Evolutionary conservation across 2,113 vertebrate species (phyloP), one percentile per base, ranked within the genome.

Genomic region (Coturnix japonica): DNA sequence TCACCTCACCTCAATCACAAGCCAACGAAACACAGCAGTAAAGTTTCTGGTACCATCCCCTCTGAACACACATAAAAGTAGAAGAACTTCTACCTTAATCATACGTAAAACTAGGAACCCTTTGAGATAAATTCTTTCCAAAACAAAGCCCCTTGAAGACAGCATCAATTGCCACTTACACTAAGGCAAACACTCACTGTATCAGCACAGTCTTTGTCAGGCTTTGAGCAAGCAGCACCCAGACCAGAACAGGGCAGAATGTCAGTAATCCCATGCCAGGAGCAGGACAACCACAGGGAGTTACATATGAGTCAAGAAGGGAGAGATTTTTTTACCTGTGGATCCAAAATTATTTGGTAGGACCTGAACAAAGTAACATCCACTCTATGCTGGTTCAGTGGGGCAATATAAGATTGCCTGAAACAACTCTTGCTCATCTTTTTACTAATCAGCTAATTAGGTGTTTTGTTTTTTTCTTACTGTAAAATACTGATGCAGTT

Each of bases 341-440:
- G 89, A 71, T 93, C 41, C 83, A 28, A 91, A 96, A 94, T 77
- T 85, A 86, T 70, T 90, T 89, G 59, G 59, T 83, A 94, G 54
- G 41, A 95, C 37, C 70, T 77, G 78, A 95, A 33, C 72, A 91
- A 91, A 16, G 63, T 72, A 96, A 73, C 56, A 78, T 85, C 57
- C 0, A 0, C 74, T 47, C 53, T 92, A 30, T 64, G 66, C 19
- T 81, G 85, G 60, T 78, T 96, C 87, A 93, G 69, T 46, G 56
- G 41, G 93, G 54, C 81, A 94, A 95, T 57, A 66, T 0, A 84
- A 76, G 90, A 67, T 43, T 41, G 74, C 31, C 70, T 61, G 53
- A 84, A 91, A 93, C 31, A 63, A 25, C 70, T 85, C 3, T 3
- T 60, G 64, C 54, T 53, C 54, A 43, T 13, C 37, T 80, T 56